Evolutionary conservation across 1,140 invertebrate genomes (phyloP), one percentile per base, ranked within the genome.

Genomic region (Drosophila bifasciata): DNA sequence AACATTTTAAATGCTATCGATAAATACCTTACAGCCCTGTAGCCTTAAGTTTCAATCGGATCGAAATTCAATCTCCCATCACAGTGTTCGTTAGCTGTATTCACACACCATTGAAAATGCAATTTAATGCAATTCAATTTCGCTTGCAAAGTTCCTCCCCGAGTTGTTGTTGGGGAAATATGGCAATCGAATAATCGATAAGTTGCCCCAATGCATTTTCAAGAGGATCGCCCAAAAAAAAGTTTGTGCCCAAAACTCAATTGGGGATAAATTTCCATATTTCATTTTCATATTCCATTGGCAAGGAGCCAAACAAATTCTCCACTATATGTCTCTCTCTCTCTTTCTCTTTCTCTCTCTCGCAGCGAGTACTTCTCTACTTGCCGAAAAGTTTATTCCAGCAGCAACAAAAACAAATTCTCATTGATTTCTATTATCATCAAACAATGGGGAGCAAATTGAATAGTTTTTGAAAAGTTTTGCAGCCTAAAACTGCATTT

Each of bases 381-480:
- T 36, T 11, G 8, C 3, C 28, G 1, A 36, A 36, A 36, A 36
- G 32, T 36, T 36, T 36, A 13, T 36, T 13, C 11, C 32, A 1
- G 11, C 32, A 36, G 32, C 32, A 36, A 36, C 11, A 36, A 36
- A 36, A 36, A 36, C 32, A 32, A 50, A 53, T 59, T 69, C 60
- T 51, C 40, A 52, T 60, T 60, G 74, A 66, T 84, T 79, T 81
- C 62, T 53, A 49, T 75, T 84, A 75, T 84, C 43, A 50, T 48
- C 49, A 67, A 84, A 84, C 80, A 84, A 85, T 73, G 46, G 83
- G 43, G 53, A 48, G 59, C 62, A 72, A 79, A 85, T 84, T 68
- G 3, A 13, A 5, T 61, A 58, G 61, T 68, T 71, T 71, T 70
- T 19, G 36, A 50, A 57, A 63, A 81, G 76, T 44, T 81, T 81